phyloP scores from a whole-genome alignment of 2,888 invertebrate species.

The Nymphalis c-album region DNA sequence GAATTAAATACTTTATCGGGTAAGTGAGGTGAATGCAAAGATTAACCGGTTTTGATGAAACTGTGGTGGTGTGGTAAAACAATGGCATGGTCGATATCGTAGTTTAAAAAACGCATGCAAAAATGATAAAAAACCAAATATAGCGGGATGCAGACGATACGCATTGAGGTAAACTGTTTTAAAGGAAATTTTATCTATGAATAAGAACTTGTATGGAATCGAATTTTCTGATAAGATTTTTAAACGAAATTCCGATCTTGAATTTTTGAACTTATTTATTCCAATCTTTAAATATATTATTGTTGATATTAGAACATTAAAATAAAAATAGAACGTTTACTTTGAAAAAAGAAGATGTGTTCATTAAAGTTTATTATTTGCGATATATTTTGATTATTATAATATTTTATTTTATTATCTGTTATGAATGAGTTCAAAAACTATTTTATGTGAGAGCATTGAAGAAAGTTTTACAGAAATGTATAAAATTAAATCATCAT shows the following conservation, averaged over 20 bases:
- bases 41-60: constrained; percentile 51
- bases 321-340: not conserved
- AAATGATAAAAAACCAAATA: constrained; percentile 39
- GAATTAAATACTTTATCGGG: constrained; percentile 55
- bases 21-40: constrained; percentile 73
- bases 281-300: not conserved
- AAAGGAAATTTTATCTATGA: constrained; percentile 17
- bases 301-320: not conserved
- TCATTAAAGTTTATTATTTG: not conserved
- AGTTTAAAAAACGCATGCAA: constrained; percentile 62
- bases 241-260: not conserved
- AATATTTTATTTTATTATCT: too few species aligned
- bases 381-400: too few species aligned
- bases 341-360: not conserved
- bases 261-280: not conserved
- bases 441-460: too few species aligned
- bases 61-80: constrained; percentile 72
- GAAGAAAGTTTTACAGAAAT: too few species aligned
- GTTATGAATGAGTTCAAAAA: too few species aligned
- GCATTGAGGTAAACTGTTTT: constrained; percentile 44
- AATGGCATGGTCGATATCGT: constrained; percentile 62
- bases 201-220: constrained; percentile 8
- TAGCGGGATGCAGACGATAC: constrained; percentile 48
- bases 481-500: too few species aligned
- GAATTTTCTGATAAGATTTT: constrained; percentile 16